A percentile compares a stretch with the other conserved stretches of the same genome.
Conservation (phyloP, 2,888 invertebrate species). For the Platypus cylindrus region DNA sequence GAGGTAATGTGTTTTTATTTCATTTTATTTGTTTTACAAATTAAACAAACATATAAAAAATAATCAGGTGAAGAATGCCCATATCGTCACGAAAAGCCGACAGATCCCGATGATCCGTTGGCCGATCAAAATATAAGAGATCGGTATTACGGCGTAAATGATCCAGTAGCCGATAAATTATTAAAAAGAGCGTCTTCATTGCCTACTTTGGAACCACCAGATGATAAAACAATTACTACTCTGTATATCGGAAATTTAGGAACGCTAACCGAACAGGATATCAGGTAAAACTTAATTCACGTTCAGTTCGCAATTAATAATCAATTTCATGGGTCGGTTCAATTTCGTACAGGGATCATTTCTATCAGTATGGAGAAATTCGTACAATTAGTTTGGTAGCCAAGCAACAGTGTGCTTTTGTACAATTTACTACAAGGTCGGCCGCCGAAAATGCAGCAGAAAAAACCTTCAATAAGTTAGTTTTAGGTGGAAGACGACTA, state of each 20-base stretch:
- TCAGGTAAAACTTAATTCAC: slow-evolving; percentile 38
- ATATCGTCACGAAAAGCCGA: slow-evolving; percentile 89
- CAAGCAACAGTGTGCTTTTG: slow-evolving; percentile 92
- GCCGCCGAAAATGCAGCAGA: slow-evolving; percentile 92
- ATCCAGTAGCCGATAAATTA: slow-evolving; percentile 90
- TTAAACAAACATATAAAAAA: too few relatives aligned
- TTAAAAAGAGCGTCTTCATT: slow-evolving; percentile 82
- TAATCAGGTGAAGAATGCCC: slow-evolving; percentile 85
- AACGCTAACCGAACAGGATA: slow-evolving; percentile 79
- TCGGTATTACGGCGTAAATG: slow-evolving; percentile 87
- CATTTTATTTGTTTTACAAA: neutral
- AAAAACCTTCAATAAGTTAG: slow-evolving; percentile 88
- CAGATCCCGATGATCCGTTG: slow-evolving; percentile 92
- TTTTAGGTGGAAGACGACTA: slow-evolving; percentile 67
- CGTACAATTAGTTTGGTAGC: slow-evolving; percentile 84
- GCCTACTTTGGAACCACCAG: slow-evolving; percentile 90
- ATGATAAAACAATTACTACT: slow-evolving; percentile 92
- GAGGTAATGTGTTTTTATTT: slow-evolving; percentile 37
- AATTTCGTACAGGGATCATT: slow-evolving; percentile 60
- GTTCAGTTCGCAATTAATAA: neutral
- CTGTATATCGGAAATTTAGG: slow-evolving; percentile 94
- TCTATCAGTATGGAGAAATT: slow-evolving; percentile 98
- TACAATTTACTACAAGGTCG: slow-evolving; percentile 83
- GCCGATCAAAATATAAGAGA: slow-evolving; percentile 94
- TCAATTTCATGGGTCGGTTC: neutral